Evolutionary conservation across 2,113 vertebrate genomes (phyloP).

Genomic region (Callospermophilus lateralis): DNA sequence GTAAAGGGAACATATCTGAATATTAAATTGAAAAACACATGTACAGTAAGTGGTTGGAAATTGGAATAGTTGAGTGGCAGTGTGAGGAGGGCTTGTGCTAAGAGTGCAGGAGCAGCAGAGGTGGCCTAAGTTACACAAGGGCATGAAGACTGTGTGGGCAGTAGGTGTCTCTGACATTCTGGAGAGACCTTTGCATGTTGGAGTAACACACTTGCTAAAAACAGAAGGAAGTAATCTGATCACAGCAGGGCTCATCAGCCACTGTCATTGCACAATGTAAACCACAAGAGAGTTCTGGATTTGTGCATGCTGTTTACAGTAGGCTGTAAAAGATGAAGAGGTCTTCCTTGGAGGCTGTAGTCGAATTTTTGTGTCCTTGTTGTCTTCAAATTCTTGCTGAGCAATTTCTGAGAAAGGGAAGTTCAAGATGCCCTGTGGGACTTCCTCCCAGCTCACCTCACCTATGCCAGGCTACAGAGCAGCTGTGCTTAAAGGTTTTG

Average conservation of each 20-base stretch:
- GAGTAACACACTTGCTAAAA: constrained; percentile 84
- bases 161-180: constrained; percentile 79
- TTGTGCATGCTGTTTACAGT: constrained; percentile 89
- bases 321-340: constrained; percentile 87
- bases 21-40: constrained; percentile 71
- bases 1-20: constrained; percentile 84
- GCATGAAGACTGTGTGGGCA: constrained; percentile 34
- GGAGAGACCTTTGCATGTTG: constrained; percentile 70
- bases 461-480: constrained; percentile 75
- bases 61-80: constrained; percentile 85
- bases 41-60: constrained; percentile 82
- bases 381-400: neutral
- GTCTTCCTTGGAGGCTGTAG: constrained; percentile 68
- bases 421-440: neutral
- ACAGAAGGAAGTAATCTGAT: constrained; percentile 82
- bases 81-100: constrained; percentile 87
- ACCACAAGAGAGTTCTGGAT: constrained; percentile 94
- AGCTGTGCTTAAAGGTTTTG: too few species aligned
- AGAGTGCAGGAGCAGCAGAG: constrained; percentile 84
- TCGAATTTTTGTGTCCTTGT: constrained; percentile 91
- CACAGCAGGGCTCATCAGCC: constrained; percentile 90
- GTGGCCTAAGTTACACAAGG: constrained; percentile 92
- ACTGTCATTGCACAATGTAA: constrained; percentile 87
- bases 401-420: neutral
- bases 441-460: constrained; percentile 68